Evolutionary conservation across 2,113 vertebrate genomes (phyloP), one percentile per base, ranked within the genome.

Genomic region (Osmerus eperlanus): DNA sequence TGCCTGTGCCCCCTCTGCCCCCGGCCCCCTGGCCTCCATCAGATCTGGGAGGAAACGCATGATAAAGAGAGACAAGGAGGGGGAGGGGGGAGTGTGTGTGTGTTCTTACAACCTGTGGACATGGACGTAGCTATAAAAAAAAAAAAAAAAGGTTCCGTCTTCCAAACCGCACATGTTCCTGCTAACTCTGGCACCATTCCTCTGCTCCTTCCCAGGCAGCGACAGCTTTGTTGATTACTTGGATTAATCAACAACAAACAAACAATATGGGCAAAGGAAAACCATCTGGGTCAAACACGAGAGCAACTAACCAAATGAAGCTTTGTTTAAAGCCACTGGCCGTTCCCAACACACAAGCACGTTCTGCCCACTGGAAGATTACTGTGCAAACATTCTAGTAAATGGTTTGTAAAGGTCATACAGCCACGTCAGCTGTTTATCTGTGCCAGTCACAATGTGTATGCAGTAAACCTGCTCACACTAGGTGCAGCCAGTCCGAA

Each of bases 1-100:
- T 87, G 88, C 84, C 87, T 81, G 86, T 86, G 85, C 86, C 84
- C 86, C 83, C 87, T 83, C 84, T 82, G 81, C 83, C 87, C 85
- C 82, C 73, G 32, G 0, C 32, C 32, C 32, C 32, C 32, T 32
- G 32, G 32, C 32, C 85, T 80, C 83, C 86, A 86, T 84, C 78
- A 91, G 84, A 86, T 89, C 84, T 83, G 81, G 80, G 84, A 89
- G 80, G 83, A 91, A 89, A 81, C 63, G 25, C 75, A 77, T 81
- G 81, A 88, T 89, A 89, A 88, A 89, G 79, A 83, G 79, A 83
- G 88, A 89, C 85, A 88, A 86, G 84, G 29, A 65, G 58, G 60
- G 65, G 23, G 23, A 23, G 23, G 1, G 23, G 23, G 23, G 23
- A 23, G 23, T 23, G 23, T 23, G 23, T 23, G 63, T 69, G 66